A percentile compares a stretch with the other conserved stretches of the same genome.
Evolutionary conservation across 2,797 vertebrate genomes (phyloP).

Genomic region (Vespertilio murinus): DNA sequence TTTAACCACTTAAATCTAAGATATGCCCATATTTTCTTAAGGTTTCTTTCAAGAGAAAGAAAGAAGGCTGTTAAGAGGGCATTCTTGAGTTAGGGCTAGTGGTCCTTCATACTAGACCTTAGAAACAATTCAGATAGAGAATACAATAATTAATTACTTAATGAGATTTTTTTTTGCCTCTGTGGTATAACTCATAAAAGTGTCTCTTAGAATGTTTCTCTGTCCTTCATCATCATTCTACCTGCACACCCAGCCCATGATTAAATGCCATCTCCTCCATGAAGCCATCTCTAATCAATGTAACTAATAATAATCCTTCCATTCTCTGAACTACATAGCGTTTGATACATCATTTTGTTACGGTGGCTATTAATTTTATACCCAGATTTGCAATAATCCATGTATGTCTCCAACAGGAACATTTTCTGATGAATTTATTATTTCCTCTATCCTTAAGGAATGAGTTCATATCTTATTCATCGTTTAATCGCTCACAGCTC

Average conservation of each 20-base stretch:
- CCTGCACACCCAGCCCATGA: neutral
- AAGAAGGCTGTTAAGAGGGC: neutral
- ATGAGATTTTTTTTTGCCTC: neutral
- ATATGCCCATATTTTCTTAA: neutral
- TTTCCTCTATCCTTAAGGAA: neutral
- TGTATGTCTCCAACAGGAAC: neutral
- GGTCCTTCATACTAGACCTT: neutral
- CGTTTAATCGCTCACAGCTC: neutral
- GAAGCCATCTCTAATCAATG: neutral
- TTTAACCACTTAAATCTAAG: slow-evolving; percentile 20
- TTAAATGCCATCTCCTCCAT: slow-evolving; percentile 11
- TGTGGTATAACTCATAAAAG: neutral
- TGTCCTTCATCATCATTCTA: neutral
- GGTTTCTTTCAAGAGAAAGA: neutral
- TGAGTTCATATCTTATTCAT: neutral
- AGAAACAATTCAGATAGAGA: neutral
- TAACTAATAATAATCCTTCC: slow-evolving; percentile 25
- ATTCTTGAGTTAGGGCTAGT: neutral
- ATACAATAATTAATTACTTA: neutral
- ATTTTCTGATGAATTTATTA: slow-evolving; percentile 35
- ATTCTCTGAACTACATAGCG: neutral
- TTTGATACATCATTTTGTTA: neutral
- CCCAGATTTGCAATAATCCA: neutral
- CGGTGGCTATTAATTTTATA: neutral
- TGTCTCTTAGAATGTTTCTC: neutral